Conservation (phyloP, 2,888 invertebrate species). For the Aporophyla lueneburgensis region DNA sequence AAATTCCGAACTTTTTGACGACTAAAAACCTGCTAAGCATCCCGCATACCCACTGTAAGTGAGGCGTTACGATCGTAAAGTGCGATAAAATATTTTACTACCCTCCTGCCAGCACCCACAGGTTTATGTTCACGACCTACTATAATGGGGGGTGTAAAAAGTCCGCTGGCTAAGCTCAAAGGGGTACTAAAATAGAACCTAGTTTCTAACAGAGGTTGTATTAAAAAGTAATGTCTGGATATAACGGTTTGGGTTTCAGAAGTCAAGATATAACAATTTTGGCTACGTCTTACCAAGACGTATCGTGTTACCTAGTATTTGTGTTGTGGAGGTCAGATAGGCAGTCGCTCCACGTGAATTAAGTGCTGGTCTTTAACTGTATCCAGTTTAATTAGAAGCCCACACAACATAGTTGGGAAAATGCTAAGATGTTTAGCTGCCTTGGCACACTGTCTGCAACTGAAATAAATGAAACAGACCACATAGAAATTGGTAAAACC, state of each 20-base stretch:
- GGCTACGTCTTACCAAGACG: background rate
- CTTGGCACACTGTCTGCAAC: too few species aligned
- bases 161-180: constrained; percentile 81
- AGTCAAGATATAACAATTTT: background rate
- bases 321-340: background rate
- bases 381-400: background rate
- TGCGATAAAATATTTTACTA: constrained; percentile 82
- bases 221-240: constrained; percentile 37
- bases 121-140: constrained; percentile 77
- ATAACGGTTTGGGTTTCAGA: background rate
- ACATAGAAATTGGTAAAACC: background rate
- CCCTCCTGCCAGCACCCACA: constrained; percentile 68
- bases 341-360: background rate
- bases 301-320: background rate
- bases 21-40: constrained; percentile 12
- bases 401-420: background rate
- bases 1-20: constrained; percentile 27
- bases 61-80: constrained; percentile 78
- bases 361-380: background rate
- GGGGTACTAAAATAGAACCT: constrained; percentile 74
- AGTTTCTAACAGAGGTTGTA: constrained; percentile 44
- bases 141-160: constrained; percentile 72
- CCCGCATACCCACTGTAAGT: constrained; percentile 65
- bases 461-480: background rate
- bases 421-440: background rate